Conservation (phyloP, 2,888 invertebrate species). For the Synergus gifuensis region DNA sequence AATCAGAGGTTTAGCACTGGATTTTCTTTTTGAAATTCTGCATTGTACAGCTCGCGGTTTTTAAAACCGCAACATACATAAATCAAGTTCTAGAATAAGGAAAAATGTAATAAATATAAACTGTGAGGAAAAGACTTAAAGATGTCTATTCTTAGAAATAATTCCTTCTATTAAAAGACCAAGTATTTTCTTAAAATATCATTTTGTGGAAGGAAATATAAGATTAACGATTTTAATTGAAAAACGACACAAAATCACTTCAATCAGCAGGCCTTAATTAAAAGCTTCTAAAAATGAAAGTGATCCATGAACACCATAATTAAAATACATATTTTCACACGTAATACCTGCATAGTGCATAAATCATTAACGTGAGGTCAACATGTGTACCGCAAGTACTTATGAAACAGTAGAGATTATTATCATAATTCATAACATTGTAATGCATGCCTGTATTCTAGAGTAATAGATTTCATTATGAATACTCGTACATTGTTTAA, state of each 20-base stretch:
- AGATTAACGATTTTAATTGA: neutral
- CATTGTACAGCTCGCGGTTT: too few relatives aligned
- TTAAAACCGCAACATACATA: too few relatives aligned
- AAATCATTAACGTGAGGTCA: conserved; percentile 37
- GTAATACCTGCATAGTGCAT: conserved; percentile 4
- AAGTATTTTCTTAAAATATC: neutral
- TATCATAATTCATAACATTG: conserved; percentile 38
- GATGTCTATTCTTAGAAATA: neutral
- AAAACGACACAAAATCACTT: neutral
- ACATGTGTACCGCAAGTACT: conserved; percentile 36
- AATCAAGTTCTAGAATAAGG: neutral
- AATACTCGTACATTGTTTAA: neutral
- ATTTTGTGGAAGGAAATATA: neutral
- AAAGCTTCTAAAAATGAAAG: conserved; percentile 17
- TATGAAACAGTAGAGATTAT: conserved; percentile 42
- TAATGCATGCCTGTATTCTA: conserved; percentile 10
- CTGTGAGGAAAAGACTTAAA: neutral
- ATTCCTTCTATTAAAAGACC: neutral
- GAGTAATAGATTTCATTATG: neutral
- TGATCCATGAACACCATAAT: conserved; percentile 20
- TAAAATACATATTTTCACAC: conserved; percentile 21
- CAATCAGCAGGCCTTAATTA: neutral
- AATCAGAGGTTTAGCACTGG: too few relatives aligned
- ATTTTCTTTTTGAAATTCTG: too few relatives aligned
- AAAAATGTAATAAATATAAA: neutral